Conservation (phyloP, 2,113 vertebrate species). For the Balaeniceps rex region DNA sequence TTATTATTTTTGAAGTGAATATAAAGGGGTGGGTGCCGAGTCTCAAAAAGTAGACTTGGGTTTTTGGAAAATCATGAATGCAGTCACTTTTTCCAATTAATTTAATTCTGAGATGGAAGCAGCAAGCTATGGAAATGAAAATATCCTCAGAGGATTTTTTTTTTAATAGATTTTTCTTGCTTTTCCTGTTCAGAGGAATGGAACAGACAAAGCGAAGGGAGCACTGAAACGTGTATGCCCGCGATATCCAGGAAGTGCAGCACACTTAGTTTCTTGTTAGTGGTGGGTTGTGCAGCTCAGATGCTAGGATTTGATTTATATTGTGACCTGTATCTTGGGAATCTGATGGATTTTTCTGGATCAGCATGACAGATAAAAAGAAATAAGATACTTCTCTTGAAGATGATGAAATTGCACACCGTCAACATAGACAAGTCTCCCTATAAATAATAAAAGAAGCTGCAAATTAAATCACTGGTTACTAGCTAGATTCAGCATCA, state of each 20-base stretch:
- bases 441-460: constrained; percentile 34
- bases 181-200: neutral
- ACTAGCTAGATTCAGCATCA: neutral
- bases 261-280: neutral
- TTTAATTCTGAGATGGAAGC: neutral
- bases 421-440: neutral
- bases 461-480: neutral
- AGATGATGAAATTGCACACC: neutral
- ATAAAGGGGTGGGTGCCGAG: neutral
- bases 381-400: neutral
- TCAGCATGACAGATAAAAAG: neutral
- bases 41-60: neutral
- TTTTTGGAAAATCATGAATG: neutral
- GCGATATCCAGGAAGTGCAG: neutral
- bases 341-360: constrained; percentile 2
- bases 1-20: neutral
- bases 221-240: neutral
- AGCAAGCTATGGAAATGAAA: constrained; percentile 28
- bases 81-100: neutral
- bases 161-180: constrained; percentile 1
- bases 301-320: neutral
- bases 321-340: neutral
- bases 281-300: neutral
- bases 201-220: neutral
- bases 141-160: neutral